Percentiles rank a stretch among this genome's conserved stretches.
These are phyloP conservation scores for Nyctibius bracteatus DNA, from an alignment of 2,113 vertebrate species.

Conservation along the genomic window DNA sequence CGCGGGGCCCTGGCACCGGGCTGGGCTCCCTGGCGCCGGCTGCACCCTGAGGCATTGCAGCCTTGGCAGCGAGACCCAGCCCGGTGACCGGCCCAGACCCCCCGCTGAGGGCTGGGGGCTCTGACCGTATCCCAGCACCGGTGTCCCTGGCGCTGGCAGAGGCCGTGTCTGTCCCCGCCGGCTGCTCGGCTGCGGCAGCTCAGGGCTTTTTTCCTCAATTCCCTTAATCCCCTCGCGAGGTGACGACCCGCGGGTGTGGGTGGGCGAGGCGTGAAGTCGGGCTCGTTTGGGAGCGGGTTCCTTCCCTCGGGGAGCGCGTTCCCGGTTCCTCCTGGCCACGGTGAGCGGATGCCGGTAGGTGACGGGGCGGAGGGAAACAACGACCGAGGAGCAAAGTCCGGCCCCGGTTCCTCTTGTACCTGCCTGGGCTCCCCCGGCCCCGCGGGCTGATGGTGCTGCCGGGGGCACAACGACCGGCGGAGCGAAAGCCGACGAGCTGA, in stretches of 20 bases:
- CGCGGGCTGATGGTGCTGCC: neutral
- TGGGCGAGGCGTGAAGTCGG: neutral
- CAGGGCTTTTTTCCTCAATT: neutral
- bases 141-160: neutral
- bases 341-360: neutral
- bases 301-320: neutral
- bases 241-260: neutral
- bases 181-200: neutral
- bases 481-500: neutral
- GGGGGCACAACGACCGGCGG: too few species aligned
- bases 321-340: neutral
- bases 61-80: neutral
- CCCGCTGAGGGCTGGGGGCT: neutral
- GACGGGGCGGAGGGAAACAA: neutral
- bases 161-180: neutral
- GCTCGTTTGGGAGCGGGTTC: neutral
- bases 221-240: neutral
- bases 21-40: neutral
- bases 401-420: fast-evolving
- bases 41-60: fast-evolving
- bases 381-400: neutral
- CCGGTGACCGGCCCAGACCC: too few species aligned
- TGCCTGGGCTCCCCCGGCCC: neutral
- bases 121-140: neutral
- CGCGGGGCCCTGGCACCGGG: fast-evolving